phyloP scores from a whole-genome alignment of 1,140 invertebrate species.

The Neoseiulus cucumeris region DNA sequence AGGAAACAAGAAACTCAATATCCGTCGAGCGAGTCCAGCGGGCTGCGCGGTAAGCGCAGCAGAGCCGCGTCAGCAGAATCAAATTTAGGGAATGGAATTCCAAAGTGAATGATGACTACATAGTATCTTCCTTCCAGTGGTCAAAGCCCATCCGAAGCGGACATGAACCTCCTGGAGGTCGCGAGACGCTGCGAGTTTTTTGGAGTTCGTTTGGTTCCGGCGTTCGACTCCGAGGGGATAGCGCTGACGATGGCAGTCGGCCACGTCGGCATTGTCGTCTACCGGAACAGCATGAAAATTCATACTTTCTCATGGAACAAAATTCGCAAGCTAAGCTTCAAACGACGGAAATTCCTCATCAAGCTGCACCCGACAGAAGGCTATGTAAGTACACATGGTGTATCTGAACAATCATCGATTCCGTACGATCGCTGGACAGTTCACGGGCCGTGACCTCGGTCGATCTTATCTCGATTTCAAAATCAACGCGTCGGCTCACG shows the following conservation, averaged over 20 bases:
- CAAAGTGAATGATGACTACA: too few species aligned
- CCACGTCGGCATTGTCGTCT: slow-evolving; percentile 92
- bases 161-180: slow-evolving; percentile 89
- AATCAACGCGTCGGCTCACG: too few species aligned
- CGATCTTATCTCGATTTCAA: too few species aligned
- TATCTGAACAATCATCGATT: too few species aligned
- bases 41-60: too few species aligned
- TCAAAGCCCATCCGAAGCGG: slow-evolving; percentile 88
- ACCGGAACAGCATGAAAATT: slow-evolving; percentile 88
- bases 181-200: slow-evolving; percentile 91
- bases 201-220: slow-evolving; percentile 87
- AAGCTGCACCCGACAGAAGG: slow-evolving; percentile 85
- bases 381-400: slow-evolving; percentile 35
- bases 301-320: slow-evolving; percentile 99
- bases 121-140: slow-evolving; percentile 29
- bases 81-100: too few species aligned
- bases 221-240: slow-evolving; percentile 83
- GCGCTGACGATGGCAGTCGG: slow-evolving; percentile 81
- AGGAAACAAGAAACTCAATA: too few species aligned
- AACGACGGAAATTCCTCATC: slow-evolving; percentile 87
- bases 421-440: too few species aligned
- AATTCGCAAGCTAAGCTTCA: slow-evolving; percentile 96
- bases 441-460: too few species aligned
- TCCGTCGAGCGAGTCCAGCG: too few species aligned
- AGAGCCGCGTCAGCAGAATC: too few species aligned